A percentile compares a stretch with the other conserved stretches of the same genome.
These are phyloP conservation scores for Bathynomus jamesi DNA, from an alignment of 1,140 invertebrate genomes.

Conservation along the genomic window DNA sequence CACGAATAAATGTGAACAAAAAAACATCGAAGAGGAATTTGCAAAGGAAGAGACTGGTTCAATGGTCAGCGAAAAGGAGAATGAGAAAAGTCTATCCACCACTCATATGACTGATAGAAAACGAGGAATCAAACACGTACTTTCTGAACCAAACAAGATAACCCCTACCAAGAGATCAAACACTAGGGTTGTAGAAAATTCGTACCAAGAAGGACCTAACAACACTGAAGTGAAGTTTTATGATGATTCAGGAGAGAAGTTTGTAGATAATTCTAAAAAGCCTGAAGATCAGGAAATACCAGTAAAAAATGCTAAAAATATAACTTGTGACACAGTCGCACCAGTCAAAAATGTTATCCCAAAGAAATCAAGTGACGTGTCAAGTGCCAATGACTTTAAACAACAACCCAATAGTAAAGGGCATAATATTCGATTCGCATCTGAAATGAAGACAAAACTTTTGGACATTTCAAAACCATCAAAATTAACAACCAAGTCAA, in stretches of 20 bases:
- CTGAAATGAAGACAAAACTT: not conserved
- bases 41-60: not conserved
- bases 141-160: not conserved
- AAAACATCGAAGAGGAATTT: not conserved
- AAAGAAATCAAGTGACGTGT: too few relatives aligned
- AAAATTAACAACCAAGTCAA: not conserved
- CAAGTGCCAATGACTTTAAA: too few relatives aligned
- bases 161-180: not conserved
- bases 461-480: not conserved
- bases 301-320: too few relatives aligned
- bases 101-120: not conserved
- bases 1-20: too few relatives aligned
- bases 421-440: conserved; percentile 7
- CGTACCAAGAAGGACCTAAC: too few relatives aligned
- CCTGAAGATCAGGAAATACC: too few relatives aligned
- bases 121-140: not conserved
- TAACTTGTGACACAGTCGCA: too few relatives aligned
- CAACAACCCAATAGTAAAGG: not conserved
- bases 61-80: not conserved
- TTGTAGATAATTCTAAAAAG: too few relatives aligned
- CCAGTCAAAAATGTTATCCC: too few relatives aligned
- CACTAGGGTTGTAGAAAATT: too few relatives aligned
- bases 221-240: too few relatives aligned
- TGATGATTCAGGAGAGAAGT: too few relatives aligned
- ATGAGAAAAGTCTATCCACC: not conserved